Evolutionary conservation across 2,888 invertebrate species (phyloP).

Genomic region (Cyrtodaria siliqua): DNA sequence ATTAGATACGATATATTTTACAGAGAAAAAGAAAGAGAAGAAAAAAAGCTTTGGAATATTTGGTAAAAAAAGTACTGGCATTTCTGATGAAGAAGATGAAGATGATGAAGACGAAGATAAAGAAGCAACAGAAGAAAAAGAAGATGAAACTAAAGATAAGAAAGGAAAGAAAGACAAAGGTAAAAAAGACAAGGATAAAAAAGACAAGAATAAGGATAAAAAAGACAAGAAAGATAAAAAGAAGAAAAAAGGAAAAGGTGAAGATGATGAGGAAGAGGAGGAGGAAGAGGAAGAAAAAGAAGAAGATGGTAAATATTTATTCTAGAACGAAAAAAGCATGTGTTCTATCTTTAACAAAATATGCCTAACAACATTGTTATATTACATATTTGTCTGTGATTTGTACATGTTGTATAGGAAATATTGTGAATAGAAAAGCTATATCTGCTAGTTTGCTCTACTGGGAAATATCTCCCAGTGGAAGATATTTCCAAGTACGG

Average conservation of each 20-base stretch:
- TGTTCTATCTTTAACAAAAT: too few species aligned
- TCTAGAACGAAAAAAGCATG: too few species aligned
- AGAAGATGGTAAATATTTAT: conserved; percentile 41
- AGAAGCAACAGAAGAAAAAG: conserved; percentile 34
- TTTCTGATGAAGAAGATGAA: conserved; percentile 68
- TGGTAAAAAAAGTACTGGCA: conserved; percentile 61
- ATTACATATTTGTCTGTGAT: too few species aligned
- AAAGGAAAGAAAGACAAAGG: conserved; percentile 16
- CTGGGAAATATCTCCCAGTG: too few species aligned
- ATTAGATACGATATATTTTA: too few species aligned
- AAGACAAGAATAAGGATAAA: conserved; percentile 14
- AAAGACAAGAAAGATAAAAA: conserved; percentile 20
- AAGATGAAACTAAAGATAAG: conserved; percentile 18
- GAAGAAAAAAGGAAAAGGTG: conserved; percentile 30
- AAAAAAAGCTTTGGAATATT: conserved; percentile 51
- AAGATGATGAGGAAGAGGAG: conserved; percentile 47
- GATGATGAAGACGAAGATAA: conserved; percentile 46
- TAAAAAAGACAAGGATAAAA: conserved; percentile 12
- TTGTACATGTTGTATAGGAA: too few species aligned
- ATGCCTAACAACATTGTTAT: too few species aligned
- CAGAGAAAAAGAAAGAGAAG: conserved; percentile 11
- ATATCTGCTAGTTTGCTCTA: too few species aligned
- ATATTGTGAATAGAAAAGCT: too few species aligned
- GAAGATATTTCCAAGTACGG: too few species aligned
- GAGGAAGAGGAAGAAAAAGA: conserved; percentile 51